A percentile compares a stretch with the other conserved stretches of the same genome.
Evolutionary conservation across 2,888 invertebrate genomes (phyloP).

Genomic region (Amblyjoppa fuscipennis): DNA sequence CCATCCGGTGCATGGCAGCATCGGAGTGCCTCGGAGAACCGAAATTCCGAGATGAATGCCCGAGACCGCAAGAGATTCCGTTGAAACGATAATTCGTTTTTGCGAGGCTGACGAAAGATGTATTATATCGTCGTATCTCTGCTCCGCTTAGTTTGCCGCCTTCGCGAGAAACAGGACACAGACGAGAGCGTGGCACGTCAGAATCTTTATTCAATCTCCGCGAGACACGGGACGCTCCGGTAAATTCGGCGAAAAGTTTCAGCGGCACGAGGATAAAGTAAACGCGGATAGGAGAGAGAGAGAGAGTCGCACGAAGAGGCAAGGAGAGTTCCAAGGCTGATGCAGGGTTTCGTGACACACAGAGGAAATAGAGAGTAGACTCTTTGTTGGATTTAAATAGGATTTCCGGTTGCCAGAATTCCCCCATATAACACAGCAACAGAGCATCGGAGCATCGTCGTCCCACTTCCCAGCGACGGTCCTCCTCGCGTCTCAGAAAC

Average conservation of each 20-base stretch:
- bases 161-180: not conserved
- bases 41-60: not conserved
- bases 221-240: conserved; percentile 1
- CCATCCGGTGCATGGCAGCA: not conserved
- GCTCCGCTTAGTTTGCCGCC: conserved; percentile 2
- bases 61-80: not conserved
- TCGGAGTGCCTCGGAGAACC: not conserved
- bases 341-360: conserved; percentile 26
- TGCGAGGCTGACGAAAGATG: not conserved
- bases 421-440: conserved; percentile 16
- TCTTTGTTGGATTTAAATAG: conserved; percentile 54
- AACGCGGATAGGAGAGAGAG: conserved; percentile 11
- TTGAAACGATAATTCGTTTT: conserved; percentile 5
- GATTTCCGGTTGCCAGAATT: conserved; percentile 35
- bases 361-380: conserved; percentile 22
- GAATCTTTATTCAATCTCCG: conserved; percentile 53
- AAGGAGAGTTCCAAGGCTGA: conserved; percentile 14
- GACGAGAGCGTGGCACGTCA: conserved; percentile 20
- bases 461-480: not conserved
- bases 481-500: conserved; percentile 13
- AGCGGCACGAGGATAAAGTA: conserved; percentile 2
- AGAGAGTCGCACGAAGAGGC: conserved; percentile 16
- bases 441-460: conserved; percentile 11
- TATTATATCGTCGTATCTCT: conserved; percentile 4
- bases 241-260: conserved; percentile 29